Evolutionary conservation across 2,888 invertebrate genomes (phyloP).

Genomic region (Clunio marinus): DNA sequence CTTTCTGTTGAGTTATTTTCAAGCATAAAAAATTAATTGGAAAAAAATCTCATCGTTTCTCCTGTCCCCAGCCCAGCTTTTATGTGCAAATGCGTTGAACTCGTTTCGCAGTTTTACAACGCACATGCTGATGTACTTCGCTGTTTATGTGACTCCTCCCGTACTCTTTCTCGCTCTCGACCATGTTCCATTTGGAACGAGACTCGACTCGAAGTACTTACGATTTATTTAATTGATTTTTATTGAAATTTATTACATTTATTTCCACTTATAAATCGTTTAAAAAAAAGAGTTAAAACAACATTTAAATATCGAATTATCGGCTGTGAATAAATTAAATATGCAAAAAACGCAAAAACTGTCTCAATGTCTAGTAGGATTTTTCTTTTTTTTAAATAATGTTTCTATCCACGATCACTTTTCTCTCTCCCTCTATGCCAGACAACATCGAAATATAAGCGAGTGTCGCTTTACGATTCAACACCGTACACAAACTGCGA

Average conservation of each 20-base stretch:
- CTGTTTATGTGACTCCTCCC: too few species aligned
- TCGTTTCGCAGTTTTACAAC: conserved; percentile 16
- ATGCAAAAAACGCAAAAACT: conserved; percentile 10
- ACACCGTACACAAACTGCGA: background rate
- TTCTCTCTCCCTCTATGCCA: background rate
- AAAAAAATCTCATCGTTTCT: too few species aligned
- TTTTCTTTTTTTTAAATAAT: conserved; percentile 4
- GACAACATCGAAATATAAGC: background rate
- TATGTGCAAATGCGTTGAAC: conserved; percentile 15
- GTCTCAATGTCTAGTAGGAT: conserved; percentile 20
- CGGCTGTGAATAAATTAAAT: conserved; percentile 22
- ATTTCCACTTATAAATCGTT: conserved; percentile 26
- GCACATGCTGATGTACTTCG: background rate
- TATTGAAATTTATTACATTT: conserved; percentile 30
- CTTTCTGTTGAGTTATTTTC: background rate
- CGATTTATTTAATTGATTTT: conserved; percentile 18
- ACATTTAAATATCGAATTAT: conserved; percentile 27
- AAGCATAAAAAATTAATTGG: background rate
- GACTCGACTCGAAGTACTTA: background rate
- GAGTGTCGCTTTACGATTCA: background rate
- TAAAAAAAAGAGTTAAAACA: conserved; percentile 15
- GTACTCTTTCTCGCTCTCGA: background rate
- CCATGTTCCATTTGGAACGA: background rate
- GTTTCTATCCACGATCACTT: background rate
- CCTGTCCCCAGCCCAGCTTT: too few species aligned